A percentile compares a stretch with the other conserved stretches of the same genome.
Evolutionary conservation across 35 echinoderm and acorn worm genomes (phyloP).

Genomic region (Apostichopus californicus): DNA sequence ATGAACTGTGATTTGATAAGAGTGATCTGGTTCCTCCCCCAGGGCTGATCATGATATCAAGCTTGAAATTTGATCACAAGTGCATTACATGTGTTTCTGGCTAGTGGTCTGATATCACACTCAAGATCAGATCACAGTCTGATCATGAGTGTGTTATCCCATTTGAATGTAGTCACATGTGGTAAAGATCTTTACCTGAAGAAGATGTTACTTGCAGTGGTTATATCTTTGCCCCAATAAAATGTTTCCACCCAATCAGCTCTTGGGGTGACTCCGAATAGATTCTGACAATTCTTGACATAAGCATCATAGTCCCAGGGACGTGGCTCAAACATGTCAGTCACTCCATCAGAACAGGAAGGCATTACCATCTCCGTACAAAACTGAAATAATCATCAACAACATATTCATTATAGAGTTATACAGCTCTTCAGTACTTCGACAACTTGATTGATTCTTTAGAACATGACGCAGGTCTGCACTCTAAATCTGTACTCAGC

Average conservation of each 20-base stretch:
- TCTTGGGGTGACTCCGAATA: conserved; percentile 78
- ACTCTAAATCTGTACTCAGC: too few relatives aligned
- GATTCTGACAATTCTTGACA: conserved; percentile 59
- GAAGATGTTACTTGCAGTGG: conserved; percentile 85
- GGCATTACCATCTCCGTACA: conserved; percentile 99
- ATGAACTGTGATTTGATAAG: too few relatives aligned
- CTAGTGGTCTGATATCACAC: too few relatives aligned
- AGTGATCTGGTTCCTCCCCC: too few relatives aligned
- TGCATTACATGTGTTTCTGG: too few relatives aligned
- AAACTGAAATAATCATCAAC: conserved; percentile 10
- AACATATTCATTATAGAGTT: neutral
- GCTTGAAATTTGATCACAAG: neutral
- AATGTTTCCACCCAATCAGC: conserved; percentile 71
- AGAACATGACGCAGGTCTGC: too few relatives aligned
- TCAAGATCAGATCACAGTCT: too few relatives aligned
- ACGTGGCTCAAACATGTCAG: conserved; percentile 91
- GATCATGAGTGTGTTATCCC: too few relatives aligned
- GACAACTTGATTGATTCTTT: too few relatives aligned
- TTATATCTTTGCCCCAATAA: conserved; percentile 86
- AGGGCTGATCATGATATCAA: neutral
- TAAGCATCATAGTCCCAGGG: conserved; percentile 75
- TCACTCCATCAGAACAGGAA: conserved; percentile 70
- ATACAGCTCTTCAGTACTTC: neutral
- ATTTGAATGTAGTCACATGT: neutral
- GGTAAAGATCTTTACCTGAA: conserved; percentile 78